Percentiles rank a stretch among this genome's conserved stretches.
phyloP scores from a whole-genome alignment of 2,113 vertebrate species.

The Sclerurus mexicanus region DNA sequence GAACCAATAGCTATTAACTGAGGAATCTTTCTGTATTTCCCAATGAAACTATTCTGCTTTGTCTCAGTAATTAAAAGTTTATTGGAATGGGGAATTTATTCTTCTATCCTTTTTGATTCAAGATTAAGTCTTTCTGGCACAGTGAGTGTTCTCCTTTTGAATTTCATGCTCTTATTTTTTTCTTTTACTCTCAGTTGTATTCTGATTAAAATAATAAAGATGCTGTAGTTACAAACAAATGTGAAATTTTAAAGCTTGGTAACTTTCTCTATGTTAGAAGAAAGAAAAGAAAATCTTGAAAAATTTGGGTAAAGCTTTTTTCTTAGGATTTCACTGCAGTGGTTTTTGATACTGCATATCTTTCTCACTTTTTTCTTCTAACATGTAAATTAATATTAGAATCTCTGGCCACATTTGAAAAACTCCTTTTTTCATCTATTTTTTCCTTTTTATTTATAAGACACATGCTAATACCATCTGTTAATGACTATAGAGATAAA shows the following conservation, averaged over 20 bases:
- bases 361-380: background rate
- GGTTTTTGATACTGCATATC: background rate
- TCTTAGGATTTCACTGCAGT: background rate
- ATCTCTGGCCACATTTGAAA: background rate
- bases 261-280: background rate
- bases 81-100: background rate
- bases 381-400: background rate
- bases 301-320: background rate
- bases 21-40: background rate
- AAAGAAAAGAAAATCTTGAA: background rate
- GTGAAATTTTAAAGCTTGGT: too few relatives aligned
- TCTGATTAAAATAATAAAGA: background rate
- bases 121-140: background rate
- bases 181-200: background rate
- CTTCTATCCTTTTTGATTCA: background rate
- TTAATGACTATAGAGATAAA: background rate
- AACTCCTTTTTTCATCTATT: background rate
- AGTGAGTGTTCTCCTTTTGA: background rate
- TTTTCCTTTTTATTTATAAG: slow-evolving; percentile 11
- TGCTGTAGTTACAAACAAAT: background rate
- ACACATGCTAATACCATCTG: slow-evolving; percentile 24
- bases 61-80: background rate
- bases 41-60: too few relatives aligned
- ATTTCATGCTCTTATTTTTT: background rate
- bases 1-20: background rate